Base-by-base conservation (phyloP, 2,888 invertebrate species). In the Hyposoter dolosus region DNA sequence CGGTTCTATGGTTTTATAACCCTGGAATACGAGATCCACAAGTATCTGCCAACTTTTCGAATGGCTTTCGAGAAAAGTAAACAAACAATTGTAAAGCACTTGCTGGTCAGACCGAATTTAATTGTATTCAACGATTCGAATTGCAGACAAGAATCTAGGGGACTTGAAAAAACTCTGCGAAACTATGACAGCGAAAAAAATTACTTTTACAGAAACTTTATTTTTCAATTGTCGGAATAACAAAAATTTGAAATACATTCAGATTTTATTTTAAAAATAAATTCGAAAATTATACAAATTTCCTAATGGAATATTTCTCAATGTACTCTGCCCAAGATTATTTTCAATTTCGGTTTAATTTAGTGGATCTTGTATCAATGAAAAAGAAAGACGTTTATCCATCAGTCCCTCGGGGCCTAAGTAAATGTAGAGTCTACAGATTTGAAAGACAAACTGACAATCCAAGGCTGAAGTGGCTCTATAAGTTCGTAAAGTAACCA, bases 401-500 rank as follows among this genome's bases (percentile, higher is more conserved):
- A 15, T 69, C 23, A 28, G 7, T 28, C 28, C 69, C 47, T 47
- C 7, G 7, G 47, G 69, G 47, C 69, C 17, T 28, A 17, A 19
- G 35, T 40, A 17, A 74, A 17, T 23, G 28, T 28, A 28, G 17
- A 69, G 69, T 28, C 35, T 69, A 47, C 32, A 10, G 45, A 69
- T 45, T 17, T 15, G 23, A 60, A 72, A 47, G 32, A 72, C 71
- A 60, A 60, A 45, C 40, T 35, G 47, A 65, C 28, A 23, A 77
- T 50, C 15, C 63, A 9, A 23, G 35, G 28, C 45, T n/a, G 45
- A 43, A 50, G 78, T 32, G 50, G 69, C 63, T 75, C 80, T 43
- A 19, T 43, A 82, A 75, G 68, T 78, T 82, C 17, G 10, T 10
- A 63, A 35, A 82, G 56, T 35, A 85, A 45, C 56, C 69, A 71